phyloP scores from a whole-genome alignment of 2,888 invertebrate species.

The Idaea dimidiata region DNA sequence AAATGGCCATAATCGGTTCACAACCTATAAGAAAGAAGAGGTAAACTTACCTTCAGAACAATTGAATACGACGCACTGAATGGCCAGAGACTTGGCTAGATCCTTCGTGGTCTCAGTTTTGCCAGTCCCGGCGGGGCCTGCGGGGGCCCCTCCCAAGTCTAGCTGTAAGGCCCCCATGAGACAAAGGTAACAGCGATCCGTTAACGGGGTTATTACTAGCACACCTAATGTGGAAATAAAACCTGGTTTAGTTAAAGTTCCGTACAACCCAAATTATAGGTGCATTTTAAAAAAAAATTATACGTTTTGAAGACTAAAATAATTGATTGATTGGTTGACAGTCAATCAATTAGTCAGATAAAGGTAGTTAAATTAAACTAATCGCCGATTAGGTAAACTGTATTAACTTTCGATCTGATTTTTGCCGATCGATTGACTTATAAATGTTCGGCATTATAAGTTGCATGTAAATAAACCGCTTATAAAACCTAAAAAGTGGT shows the following conservation, averaged over 20 bases:
- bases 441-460: too few relatives aligned
- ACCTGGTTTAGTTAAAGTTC: neutral
- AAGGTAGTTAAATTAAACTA: too few relatives aligned
- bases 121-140: conserved; percentile 92
- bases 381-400: too few relatives aligned
- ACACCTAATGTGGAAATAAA: conserved; percentile 71
- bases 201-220: conserved; percentile 93
- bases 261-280: neutral
- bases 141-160: conserved; percentile 93
- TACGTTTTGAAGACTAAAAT: too few relatives aligned
- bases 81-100: conserved; percentile 91
- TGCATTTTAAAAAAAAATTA: neutral
- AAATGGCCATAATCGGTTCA: too few relatives aligned
- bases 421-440: too few relatives aligned
- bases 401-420: too few relatives aligned
- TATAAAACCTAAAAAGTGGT: too few relatives aligned
- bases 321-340: neutral
- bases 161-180: conserved; percentile 94
- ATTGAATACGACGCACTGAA: conserved; percentile 95
- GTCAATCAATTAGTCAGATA: too few relatives aligned
- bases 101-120: conserved; percentile 96
- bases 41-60: conserved; percentile 88
- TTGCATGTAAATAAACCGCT: too few relatives aligned
- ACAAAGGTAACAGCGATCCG: conserved; percentile 93
- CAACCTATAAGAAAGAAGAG: neutral